A percentile compares a stretch with the other conserved stretches of the same genome.
These are phyloP conservation scores for Poeciliopsis paucimaculata DNA, from an alignment of 2,797 vertebrate genomes.

Conservation along the genomic window DNA sequence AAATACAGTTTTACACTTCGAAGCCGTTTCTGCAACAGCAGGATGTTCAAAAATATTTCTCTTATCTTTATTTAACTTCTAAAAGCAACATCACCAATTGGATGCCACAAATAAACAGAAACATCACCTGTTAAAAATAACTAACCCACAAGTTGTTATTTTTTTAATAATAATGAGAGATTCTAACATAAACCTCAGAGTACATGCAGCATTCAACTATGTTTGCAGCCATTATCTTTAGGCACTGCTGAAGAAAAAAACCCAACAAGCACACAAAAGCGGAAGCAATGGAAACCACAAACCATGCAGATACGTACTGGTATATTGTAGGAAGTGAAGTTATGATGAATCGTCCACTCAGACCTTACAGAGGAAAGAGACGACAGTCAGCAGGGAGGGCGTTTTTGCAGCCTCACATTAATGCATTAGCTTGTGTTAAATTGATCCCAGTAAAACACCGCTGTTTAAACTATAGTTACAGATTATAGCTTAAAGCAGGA, in stretches of 20 bases:
- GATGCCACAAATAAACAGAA: neutral
- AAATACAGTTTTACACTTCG: neutral
- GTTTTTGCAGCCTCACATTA: neutral
- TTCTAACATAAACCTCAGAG: neutral
- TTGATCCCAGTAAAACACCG: neutral
- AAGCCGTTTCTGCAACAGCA: neutral
- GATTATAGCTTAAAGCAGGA: neutral
- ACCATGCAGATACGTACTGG: conserved; percentile 85
- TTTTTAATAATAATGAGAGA: neutral
- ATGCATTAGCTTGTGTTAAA: neutral
- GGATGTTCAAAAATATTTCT: neutral
- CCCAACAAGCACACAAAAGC: conserved; percentile 1
- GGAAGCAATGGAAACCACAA: conserved; percentile 38
- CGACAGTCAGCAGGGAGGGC: conserved; percentile 19
- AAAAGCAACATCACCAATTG: neutral
- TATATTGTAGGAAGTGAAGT: conserved; percentile 97
- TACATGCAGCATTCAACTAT: neutral
- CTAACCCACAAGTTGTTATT: neutral
- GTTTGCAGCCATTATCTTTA: neutral
- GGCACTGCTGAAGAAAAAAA: neutral
- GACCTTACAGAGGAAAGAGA: conserved; percentile 75
- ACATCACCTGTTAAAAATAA: neutral
- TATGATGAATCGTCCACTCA: conserved; percentile 95
- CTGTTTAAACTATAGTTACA: neutral
- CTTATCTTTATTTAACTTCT: neutral